These are phyloP conservation scores for Steinernema feltiae DNA, from an alignment of 1,140 invertebrate species.

Conservation along the genomic window DNA sequence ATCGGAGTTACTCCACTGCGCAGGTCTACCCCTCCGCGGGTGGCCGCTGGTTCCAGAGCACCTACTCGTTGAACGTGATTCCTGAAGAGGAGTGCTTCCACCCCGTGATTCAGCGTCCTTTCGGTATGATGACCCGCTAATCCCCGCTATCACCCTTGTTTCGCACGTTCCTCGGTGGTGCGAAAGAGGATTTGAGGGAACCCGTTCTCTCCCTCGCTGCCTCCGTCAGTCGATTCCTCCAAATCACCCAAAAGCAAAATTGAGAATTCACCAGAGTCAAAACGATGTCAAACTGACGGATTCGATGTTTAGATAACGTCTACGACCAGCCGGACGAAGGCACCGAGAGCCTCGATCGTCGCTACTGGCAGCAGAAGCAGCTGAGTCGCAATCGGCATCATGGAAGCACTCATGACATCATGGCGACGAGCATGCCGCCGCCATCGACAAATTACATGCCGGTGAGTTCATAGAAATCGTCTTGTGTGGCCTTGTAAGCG, in stretches of 20 bases:
- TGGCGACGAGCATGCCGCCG: conserved; percentile 5
- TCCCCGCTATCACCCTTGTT: too few relatives aligned
- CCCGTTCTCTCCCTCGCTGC: too few relatives aligned
- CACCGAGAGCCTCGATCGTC: conserved; percentile 30
- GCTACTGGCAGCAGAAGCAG: conserved; percentile 27
- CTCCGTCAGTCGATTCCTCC: too few relatives aligned
- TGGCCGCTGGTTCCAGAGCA: background rate
- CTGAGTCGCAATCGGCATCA: conserved; percentile 16
- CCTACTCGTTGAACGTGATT: conserved; percentile 18
- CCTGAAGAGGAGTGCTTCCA: conserved; percentile 23
- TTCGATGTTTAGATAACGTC: background rate
- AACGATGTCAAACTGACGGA: conserved; percentile 20
- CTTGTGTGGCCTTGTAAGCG: too few relatives aligned
- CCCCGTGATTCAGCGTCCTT: background rate
- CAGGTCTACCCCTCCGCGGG: background rate
- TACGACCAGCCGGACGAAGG: conserved; percentile 18
- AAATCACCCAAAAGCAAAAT: too few relatives aligned
- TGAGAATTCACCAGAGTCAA: background rate
- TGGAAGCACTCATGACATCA: background rate
- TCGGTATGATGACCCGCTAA: too few relatives aligned
- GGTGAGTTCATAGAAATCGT: too few relatives aligned
- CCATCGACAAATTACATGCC: conserved; percentile 1
- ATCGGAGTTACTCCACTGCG: background rate
- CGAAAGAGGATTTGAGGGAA: too few relatives aligned
- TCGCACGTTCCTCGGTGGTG: background rate